These are phyloP conservation scores for Equus przewalskii DNA, from an alignment of 2,113 vertebrate genomes.

Conservation along the genomic window DNA sequence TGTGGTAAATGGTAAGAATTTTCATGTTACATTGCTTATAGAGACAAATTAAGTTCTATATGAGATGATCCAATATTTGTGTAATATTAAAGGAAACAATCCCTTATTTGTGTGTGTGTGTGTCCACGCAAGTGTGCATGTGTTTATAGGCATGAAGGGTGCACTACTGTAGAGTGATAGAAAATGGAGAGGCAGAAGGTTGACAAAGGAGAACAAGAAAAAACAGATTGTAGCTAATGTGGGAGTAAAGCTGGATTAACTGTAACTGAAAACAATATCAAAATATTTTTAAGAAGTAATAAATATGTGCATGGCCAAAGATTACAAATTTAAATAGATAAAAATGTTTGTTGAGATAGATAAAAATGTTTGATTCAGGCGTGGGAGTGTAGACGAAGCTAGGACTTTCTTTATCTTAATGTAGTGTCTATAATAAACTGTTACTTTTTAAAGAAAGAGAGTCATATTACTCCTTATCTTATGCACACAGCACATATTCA, in stretches of 20 bases:
- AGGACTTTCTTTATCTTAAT: not conserved
- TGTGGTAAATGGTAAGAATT: not conserved
- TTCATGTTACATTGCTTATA: not conserved
- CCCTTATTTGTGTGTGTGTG: not conserved
- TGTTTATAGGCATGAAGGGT: not conserved
- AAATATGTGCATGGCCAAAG: not conserved
- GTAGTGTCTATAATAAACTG: not conserved
- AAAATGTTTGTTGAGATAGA: not conserved
- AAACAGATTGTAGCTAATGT: not conserved
- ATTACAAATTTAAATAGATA: not conserved
- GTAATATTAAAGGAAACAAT: not conserved
- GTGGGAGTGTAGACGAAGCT: not conserved
- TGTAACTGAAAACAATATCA: not conserved
- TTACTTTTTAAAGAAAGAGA: not conserved
- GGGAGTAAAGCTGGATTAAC: not conserved
- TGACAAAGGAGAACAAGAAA: not conserved
- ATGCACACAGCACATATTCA: not conserved
- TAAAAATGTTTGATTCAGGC: not conserved
- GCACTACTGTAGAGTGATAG: not conserved
- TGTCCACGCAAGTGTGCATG: accelerated
- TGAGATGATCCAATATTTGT: not conserved
- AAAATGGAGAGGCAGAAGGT: not conserved
- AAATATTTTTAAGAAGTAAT: not conserved
- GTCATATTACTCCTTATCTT: not conserved
- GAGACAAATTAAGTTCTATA: not conserved